Evolutionary conservation across 2,888 invertebrate genomes (phyloP).

Genomic region (Dexiosoma caninum): DNA sequence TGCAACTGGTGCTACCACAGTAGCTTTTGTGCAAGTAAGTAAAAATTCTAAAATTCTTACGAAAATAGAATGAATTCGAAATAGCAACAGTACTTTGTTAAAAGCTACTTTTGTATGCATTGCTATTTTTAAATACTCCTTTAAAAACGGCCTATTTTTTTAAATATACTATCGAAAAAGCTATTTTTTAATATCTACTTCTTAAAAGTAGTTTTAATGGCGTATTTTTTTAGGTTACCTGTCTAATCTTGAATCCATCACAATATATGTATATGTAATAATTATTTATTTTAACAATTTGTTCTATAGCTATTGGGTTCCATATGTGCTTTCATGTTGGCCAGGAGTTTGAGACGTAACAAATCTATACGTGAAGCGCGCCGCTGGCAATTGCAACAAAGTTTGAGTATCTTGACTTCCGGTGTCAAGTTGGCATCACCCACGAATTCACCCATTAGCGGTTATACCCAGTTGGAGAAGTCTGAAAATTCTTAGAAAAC

Average conservation of each 20-base stretch:
- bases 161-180: no score
- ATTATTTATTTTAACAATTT: background rate
- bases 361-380: slow-evolving; percentile 85
- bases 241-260: no score
- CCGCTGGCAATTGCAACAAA: slow-evolving; percentile 81
- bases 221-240: no score
- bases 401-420: slow-evolving; percentile 74
- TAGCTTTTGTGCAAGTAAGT: slow-evolving; percentile 86
- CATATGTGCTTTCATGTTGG: slow-evolving; percentile 92
- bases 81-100: no score
- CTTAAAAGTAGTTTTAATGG: no score
- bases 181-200: no score
- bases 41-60: background rate
- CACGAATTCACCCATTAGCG: slow-evolving; percentile 71
- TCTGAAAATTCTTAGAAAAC: slow-evolving; percentile 67
- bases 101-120: no score
- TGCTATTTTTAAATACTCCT: no score
- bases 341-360: slow-evolving; percentile 88
- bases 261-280: no score
- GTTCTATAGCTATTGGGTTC: slow-evolving; percentile 87
- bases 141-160: no score
- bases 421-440: slow-evolving; percentile 72
- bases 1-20: slow-evolving; percentile 87
- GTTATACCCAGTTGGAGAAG: slow-evolving; percentile 75
- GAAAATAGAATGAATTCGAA: no score